Base-by-base conservation (phyloP, 1,140 invertebrate species). In the Formica exsecta region DNA sequence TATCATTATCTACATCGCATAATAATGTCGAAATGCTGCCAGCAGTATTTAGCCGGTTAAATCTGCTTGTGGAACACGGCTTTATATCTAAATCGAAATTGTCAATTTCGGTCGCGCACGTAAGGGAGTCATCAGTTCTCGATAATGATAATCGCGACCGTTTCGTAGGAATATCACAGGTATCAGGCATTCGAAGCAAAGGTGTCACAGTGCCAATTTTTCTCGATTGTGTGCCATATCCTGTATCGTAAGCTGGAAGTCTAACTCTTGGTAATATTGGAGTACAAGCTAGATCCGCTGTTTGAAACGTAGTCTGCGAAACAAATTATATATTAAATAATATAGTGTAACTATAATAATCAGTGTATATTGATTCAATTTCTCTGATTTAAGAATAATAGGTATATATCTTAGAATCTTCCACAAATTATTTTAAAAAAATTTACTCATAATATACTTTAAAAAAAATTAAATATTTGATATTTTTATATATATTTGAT, bases 141-240 rank as follows among this genome's bases (percentile, higher is more conserved):
- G 38, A 11, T 48, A 74, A 16, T 38, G 54, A 74, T 25, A 83
- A 61, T 83, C 79, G 79, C n/a, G 41, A 32, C 7, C 54, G 79
- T 83, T 83, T 83, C 13, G 41, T 61, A 13, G 79, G 79, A 44
- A 81, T 73, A 6, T 73, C 38, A 29, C 68, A 62, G 1, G 57
- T 73, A 73, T 73, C 41, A 29, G 29, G 8, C 8, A 32, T 25
- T 22, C 7, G 38, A 48, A 8, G 9, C 16, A 13, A 41, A 1
- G 36, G 3, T 4, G 29, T 80, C 44, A 48, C 6, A 51, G 25
- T 73, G 9, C 54, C 71, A 36, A 70, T 65, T 36, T 41, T 89
- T 65, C 11, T 86, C 19, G 84, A 83, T 59, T 25, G 36, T 51
- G 29, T 65, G 54, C 22, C 51, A 32, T 81, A 83, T 73, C 38